Evolutionary conservation across 2,797 vertebrate genomes (phyloP), one percentile per base, ranked within the genome.

Genomic region (Hyperoplus lanceolatus): DNA sequence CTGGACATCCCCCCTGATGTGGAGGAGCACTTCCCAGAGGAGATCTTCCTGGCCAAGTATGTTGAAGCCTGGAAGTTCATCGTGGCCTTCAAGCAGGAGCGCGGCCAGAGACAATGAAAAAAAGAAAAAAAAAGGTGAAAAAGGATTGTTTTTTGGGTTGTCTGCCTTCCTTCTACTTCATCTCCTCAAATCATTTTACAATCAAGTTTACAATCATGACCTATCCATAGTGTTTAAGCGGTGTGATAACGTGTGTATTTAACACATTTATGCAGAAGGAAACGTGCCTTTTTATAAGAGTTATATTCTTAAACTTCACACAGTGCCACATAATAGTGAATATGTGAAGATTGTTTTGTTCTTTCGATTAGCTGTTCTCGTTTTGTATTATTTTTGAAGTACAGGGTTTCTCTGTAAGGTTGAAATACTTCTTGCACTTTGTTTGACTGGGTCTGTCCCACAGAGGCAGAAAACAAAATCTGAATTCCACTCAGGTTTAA

Each of bases 41-140:
- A 94, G 53, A 96, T 99, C 69, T 70, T 36, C 4, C 88, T 99
- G 61, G 92, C 93, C 9, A 96, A 93, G 0, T 96, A 92, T 0
- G 67, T 96, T 0, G 94, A 95, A 4, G 94, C 95, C 0, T 99
- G 98, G 98, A 97, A 94, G 89, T 91, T 93, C 1, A 96, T 95
- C 0, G 94, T 96, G 2, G 1, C 38, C 42, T 94, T 96, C 87
- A 97, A 95, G 64, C 87, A 90, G 50, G 94, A 96, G 50, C 93
- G 89, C 0, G 87, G 84, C 36, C 89, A 76, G 18, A 84, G 83
- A 80, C 93, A 92, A 75, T 90, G 29, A 91, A 14, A 42, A 53
- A 1, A 1, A 62, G 38, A 3, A 41, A 5, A 21, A n/a, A 16
- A 0, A 29, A 29, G 29, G 29, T 29, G 29, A 29, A 29, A 29